Evolutionary conservation across 2,888 invertebrate species (phyloP), one percentile per base, ranked within the genome.

Genomic region (Keiferia lycopersicella): DNA sequence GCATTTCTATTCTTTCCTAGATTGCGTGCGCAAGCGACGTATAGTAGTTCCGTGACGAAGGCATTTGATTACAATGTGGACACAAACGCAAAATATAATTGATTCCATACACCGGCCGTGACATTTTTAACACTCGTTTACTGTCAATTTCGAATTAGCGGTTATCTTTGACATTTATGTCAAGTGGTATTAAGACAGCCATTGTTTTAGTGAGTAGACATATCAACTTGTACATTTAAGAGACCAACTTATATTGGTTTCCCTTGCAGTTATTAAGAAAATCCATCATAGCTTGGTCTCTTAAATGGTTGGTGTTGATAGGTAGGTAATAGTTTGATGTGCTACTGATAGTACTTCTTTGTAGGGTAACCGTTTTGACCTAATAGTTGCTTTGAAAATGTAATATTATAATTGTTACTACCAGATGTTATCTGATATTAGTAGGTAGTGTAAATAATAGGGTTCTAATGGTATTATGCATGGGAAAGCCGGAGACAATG

Each of bases 91-190:
- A 53, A 53, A 26, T 45, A 34, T 64, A 65, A 65, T 61, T 63
- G 60, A 59, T 65, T 26, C 18, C 14, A 38, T 30, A 16, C 38
- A 50, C 14, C 56, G 65, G 26, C 65, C 65, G 51, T 66, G 65
- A 66, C 65, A 66, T 66, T 66, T 66, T 63, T 63, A 60, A 26
- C 26, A 56, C 56, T 56, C 56, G 56, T 56, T 34, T 56, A 16
- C 56, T 56, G 56, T 34, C 56, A 56, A 34, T 34, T 56, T 34
- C 6, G 16, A 26, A 56, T 18, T 39, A 61, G 18, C 53, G 22
- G 65, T 66, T 66, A 20, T 61, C 65, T 66, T 66, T 66, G 65
- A 66, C 65, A 66, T 64, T 63, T 61, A 48, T 66, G 61, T 39
- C 63, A 39, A 63, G 57, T 63, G 63, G 63, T 63, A 66, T 65